phyloP scores from a whole-genome alignment of 2,113 vertebrate species.

The Gadus chalcogrammus region DNA sequence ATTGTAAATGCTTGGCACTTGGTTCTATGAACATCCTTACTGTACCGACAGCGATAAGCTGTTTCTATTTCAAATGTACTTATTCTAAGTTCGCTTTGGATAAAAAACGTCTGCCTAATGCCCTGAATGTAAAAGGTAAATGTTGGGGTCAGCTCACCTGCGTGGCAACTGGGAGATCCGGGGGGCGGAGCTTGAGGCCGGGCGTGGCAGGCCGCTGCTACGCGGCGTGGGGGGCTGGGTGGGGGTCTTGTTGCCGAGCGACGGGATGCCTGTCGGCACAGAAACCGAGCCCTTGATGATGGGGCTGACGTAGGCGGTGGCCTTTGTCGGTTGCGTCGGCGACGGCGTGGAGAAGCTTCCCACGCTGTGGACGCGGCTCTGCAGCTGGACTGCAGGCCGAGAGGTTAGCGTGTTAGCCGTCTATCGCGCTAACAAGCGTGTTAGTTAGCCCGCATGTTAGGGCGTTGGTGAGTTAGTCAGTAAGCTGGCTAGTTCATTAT shows the following conservation, averaged over 20 bases:
- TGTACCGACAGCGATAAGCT: too few relatives aligned
- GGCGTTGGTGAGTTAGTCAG: too few relatives aligned
- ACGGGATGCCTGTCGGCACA: constrained; percentile 74
- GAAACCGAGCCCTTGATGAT: constrained; percentile 77
- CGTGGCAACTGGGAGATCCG: constrained; percentile 83
- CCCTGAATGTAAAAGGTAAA: background rate
- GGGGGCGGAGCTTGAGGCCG: constrained; percentile 49
- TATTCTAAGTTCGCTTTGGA: too few relatives aligned
- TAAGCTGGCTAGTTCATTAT: too few relatives aligned
- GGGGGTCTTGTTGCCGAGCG: constrained; percentile 55
- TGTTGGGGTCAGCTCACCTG: constrained; percentile 70
- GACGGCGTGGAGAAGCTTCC: constrained; percentile 82
- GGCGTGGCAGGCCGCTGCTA: constrained; percentile 85
- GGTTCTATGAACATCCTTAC: too few relatives aligned
- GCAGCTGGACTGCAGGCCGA: constrained; percentile 78
- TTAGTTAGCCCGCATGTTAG: background rate
- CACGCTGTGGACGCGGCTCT: constrained; percentile 83
- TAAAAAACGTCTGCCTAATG: too few relatives aligned
- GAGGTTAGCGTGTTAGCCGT: background rate
- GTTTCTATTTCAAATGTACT: too few relatives aligned
- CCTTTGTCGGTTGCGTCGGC: constrained; percentile 81
- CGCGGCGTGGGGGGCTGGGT: constrained; percentile 55
- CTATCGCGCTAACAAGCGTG: too few relatives aligned
- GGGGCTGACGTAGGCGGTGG: constrained; percentile 91
- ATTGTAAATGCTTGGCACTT: too few relatives aligned